Percentiles rank a stretch among this genome's conserved stretches.
Evolutionary conservation across 2,113 vertebrate species (phyloP).

Genomic region (Gasterosteus aculeatus): DNA sequence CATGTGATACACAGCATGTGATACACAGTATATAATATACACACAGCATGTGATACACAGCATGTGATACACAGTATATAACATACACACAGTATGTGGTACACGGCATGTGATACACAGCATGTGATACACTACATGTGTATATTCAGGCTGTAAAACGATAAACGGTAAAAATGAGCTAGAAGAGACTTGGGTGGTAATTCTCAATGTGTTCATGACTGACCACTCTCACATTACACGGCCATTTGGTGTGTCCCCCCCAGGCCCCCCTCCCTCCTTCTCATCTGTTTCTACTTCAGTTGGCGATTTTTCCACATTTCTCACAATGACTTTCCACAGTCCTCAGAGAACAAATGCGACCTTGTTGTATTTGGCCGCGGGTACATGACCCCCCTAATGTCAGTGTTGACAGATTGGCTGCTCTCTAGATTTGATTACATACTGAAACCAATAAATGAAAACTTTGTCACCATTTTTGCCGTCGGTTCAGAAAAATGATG

Average conservation of each 20-base stretch:
- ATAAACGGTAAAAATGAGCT: not conserved
- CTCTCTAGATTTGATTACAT: slow-evolving; percentile 18
- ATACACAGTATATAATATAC: too few species aligned
- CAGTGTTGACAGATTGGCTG: slow-evolving; percentile 23
- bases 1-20: too few species aligned
- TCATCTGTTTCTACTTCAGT: slow-evolving; percentile 41
- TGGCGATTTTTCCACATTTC: slow-evolving; percentile 42
- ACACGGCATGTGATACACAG: too few species aligned
- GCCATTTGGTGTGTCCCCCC: not conserved
- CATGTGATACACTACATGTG: too few species aligned
- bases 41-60: too few species aligned
- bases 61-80: too few species aligned
- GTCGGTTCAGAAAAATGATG: not conserved
- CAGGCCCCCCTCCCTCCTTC: not conserved
- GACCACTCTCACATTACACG: not conserved
- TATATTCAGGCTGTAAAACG: not conserved
- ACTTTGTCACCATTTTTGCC: slow-evolving; percentile 4
- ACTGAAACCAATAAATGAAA: slow-evolving; percentile 13
- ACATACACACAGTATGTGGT: too few species aligned
- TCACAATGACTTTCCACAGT: slow-evolving; percentile 30
- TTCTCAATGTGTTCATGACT: not conserved
- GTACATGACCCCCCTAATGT: slow-evolving; percentile 29
- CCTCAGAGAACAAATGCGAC: slow-evolving; percentile 46
- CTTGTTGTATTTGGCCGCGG: slow-evolving; percentile 46
- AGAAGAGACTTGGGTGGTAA: not conserved